Percentiles rank a stretch among this genome's conserved stretches.
These are phyloP conservation scores for Drosophila ezoana DNA, from an alignment of 2,888 invertebrate genomes.

Conservation along the genomic window DNA sequence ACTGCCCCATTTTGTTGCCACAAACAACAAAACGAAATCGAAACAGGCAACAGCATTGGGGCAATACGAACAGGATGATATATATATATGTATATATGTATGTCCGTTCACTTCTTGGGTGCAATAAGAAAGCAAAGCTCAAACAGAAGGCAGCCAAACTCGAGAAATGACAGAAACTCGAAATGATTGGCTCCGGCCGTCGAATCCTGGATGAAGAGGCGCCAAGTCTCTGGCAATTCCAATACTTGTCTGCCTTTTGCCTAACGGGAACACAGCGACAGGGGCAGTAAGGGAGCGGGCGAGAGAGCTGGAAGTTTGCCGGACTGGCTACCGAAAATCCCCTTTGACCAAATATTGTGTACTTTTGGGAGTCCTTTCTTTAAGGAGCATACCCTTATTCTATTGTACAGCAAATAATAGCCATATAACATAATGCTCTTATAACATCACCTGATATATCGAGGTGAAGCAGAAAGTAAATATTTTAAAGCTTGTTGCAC, in stretches of 20 bases:
- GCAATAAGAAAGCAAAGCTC: conserved; percentile 33
- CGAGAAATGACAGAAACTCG: conserved; percentile 24
- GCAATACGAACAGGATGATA: conserved; percentile 6
- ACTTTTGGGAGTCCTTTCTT: too few relatives aligned
- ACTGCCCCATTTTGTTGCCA: conserved; percentile 50
- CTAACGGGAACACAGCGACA: not conserved
- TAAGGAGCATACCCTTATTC: too few relatives aligned
- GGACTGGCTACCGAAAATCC: not conserved
- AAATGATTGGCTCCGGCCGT: conserved; percentile 33
- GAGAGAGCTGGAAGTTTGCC: not conserved
- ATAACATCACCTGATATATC: too few relatives aligned
- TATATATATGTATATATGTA: conserved; percentile 5
- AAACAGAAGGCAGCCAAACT: conserved; percentile 18
- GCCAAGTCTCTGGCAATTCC: conserved; percentile 24
- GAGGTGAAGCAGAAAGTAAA: too few relatives aligned
- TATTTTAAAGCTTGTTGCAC: too few relatives aligned
- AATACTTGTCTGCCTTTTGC: conserved; percentile 3
- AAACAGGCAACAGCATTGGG: conserved; percentile 15
- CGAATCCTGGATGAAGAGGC: conserved; percentile 29
- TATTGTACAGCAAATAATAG: too few relatives aligned
- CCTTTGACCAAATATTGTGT: not conserved
- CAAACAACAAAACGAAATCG: conserved; percentile 36
- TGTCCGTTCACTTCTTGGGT: conserved; percentile 39
- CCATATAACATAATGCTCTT: too few relatives aligned
- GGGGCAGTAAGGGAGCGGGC: rapidly evolving